Percentiles rank a stretch among this genome's conserved stretches.
Conservation (phyloP, 2,797 vertebrate species). For the Chelidonichthys spinosus region DNA sequence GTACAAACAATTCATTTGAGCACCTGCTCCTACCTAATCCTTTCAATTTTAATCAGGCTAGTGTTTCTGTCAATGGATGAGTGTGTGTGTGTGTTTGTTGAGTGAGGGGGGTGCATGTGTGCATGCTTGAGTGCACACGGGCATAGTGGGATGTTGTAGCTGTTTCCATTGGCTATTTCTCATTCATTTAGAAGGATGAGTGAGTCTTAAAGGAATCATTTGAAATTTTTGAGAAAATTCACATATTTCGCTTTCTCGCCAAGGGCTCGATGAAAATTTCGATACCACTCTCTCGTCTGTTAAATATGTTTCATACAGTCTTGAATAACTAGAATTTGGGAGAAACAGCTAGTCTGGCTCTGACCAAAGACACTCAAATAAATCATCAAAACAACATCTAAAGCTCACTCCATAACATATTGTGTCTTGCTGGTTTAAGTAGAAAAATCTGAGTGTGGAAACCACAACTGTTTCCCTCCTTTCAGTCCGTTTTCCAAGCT, state of each 20-base stretch:
- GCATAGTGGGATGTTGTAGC: constrained; percentile 39
- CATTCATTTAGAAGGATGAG: constrained; percentile 14
- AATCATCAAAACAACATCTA: too few relatives aligned
- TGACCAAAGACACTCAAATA: too few relatives aligned
- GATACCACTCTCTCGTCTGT: too few relatives aligned
- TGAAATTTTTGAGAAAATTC: constrained; percentile 3
- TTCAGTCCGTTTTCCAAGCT: too few relatives aligned
- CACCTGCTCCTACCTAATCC: constrained; percentile 73
- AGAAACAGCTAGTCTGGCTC: too few relatives aligned
- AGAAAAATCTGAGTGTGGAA: too few relatives aligned
- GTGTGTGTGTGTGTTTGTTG: constrained; percentile 32
- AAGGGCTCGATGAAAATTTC: background rate
- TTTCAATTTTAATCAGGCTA: constrained; percentile 76
- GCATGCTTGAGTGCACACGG: constrained; percentile 33
- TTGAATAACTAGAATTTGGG: too few relatives aligned
- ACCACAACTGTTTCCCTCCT: too few relatives aligned
- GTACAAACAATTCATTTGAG: constrained; percentile 75
- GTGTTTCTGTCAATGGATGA: constrained; percentile 69
- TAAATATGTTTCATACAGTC: too few relatives aligned
- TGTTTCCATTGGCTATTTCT: constrained; percentile 31
- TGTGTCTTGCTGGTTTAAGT: too few relatives aligned
- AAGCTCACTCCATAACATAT: too few relatives aligned
- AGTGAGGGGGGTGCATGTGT: constrained; percentile 26
- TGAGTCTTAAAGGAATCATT: constrained; percentile 19
- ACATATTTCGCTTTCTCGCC: background rate